Base-by-base conservation (phyloP, 2,113 vertebrate genomes). In the Anguilla japonica region DNA sequence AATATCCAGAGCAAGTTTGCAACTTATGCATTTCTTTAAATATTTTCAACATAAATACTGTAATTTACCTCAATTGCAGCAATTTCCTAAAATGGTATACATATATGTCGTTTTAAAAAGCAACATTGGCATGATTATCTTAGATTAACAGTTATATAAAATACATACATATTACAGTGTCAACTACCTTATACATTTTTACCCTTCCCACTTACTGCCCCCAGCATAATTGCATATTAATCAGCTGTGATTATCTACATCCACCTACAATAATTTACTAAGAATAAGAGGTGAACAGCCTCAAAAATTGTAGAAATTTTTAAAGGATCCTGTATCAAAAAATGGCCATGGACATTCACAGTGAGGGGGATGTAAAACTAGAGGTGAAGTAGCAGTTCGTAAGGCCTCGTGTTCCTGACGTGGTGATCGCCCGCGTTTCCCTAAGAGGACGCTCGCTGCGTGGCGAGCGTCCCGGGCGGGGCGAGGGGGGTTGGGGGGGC, bases 81-180 rank as follows among this genome's bases (percentile, higher is more conserved):
- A 90, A 87, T 88, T 79, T 86, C 29, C 20, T 41, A 91, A 95
- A 88, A 79, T 91, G 89, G 89, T 92, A 94, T 83, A 89, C 85
- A 82, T 88, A 84, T 80, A 40, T 85, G 82, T 87, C 90, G 88
- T 94, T 91, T 92, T 81, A 41, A 95, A 95, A 95, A 95, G 92
- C 95, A 89, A 94, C 92, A 89, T 92, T 93, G 91, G 90, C 86
- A 92, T 84, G 85, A 94, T 93, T 91, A 93, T 94, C 92, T 93
- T 94, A 95, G 93, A 95, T 92, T 94, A 94, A 94, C 88, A 91
- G 93, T 89, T 90, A 94, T 89, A 92, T 83, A 90, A 91, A 92
- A 92, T 92, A 93, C 94, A 92, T 92, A 93, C 94, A 92, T 91
- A 92, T 93, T 94, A 92, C 95, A 94, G 96, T 95, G 95, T 89